Evolutionary conservation across 2,113 vertebrate genomes (phyloP), one percentile per base, ranked within the genome.

Genomic region (Sylvietta virens): DNA sequence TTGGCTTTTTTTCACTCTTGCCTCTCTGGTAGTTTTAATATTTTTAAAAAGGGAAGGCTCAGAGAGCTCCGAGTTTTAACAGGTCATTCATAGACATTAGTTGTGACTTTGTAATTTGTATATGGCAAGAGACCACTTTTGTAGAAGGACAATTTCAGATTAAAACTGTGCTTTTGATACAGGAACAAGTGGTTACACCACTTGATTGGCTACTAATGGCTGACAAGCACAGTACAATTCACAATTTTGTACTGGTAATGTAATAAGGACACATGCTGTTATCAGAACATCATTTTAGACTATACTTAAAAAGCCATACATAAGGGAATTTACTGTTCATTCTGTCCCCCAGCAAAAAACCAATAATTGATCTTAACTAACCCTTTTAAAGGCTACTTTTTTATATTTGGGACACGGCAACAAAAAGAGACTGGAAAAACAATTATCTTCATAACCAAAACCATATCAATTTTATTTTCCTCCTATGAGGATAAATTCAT

Each of bases 401-500:
- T 45, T 16, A 35, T 64, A 84, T 82, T 82, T 78, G 88, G 76
- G 65, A 81, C 56, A 92, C 1, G 17, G 22, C 66, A 86, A 83
- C 37, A 90, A 56, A 91, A 82, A 85, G 37, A 86, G 71, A 27
- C 40, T 56, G 45, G 65, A 92, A 95, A 92, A 95, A 50, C 45
- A 83, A 61, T 73, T 86, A 44, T 14, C 47, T 56, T 83, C 40
- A 66, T n/a, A 74, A 91, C 42, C 11, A 82, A 94, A 95, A 80
- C 7, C 27, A 54, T 13, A 57, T 7, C 20, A 45, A 70, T 88
- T 88, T 86, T 45, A 54, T 87, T 80, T 88, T 91, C 65, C 39
- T 91, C 35, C 53, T 90, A 54, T 24, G 22, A 83, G 35, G 42
- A 86, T 69, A 95, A 90, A 90, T 71, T 87, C 91, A 93, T 95